Conservation (phyloP, 37 sponge, comb jelly and placozoan species). For the Amphimedon queenslandica region DNA sequence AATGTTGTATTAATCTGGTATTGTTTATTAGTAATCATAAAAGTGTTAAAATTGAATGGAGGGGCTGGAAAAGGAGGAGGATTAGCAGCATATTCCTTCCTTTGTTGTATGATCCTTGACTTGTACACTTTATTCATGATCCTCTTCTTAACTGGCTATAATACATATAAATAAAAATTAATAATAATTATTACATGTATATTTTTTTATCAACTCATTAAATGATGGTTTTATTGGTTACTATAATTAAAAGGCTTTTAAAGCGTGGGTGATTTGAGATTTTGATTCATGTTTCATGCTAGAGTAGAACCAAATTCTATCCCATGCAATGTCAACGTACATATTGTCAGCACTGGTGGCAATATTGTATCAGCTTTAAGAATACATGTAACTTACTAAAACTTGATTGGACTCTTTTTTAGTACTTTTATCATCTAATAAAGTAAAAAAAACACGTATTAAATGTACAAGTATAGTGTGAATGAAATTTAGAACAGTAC, state of each 20-base stretch:
- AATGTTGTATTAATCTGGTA: slow-evolving; percentile 38
- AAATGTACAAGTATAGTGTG: no score
- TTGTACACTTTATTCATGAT: slow-evolving; percentile 13
- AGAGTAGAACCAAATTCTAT: no score
- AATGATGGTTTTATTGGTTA: not conserved
- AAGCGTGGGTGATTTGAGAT: no score
- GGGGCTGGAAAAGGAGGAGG: not conserved
- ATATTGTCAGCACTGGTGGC: no score
- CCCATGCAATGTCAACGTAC: no score
- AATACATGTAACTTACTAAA: no score
- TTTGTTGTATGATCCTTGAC: slow-evolving; percentile 47
- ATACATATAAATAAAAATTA: not conserved
- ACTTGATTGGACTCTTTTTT: no score
- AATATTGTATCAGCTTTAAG: no score
- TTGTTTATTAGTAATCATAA: slow-evolving; percentile 28
- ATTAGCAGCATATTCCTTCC: slow-evolving; percentile 9
- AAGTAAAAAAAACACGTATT: no score
- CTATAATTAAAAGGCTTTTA: not conserved
- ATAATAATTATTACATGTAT: slow-evolving; percentile 3
- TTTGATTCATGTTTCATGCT: no score
- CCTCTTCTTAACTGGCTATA: slow-evolving; percentile 64
- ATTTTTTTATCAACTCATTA: slow-evolving; percentile 5
- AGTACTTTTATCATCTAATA: no score
- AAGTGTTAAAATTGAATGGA: slow-evolving; percentile 25
- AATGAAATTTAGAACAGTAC: no score